Base-by-base conservation (phyloP, 1,140 invertebrate species). In the Bombus sibiricus region DNA sequence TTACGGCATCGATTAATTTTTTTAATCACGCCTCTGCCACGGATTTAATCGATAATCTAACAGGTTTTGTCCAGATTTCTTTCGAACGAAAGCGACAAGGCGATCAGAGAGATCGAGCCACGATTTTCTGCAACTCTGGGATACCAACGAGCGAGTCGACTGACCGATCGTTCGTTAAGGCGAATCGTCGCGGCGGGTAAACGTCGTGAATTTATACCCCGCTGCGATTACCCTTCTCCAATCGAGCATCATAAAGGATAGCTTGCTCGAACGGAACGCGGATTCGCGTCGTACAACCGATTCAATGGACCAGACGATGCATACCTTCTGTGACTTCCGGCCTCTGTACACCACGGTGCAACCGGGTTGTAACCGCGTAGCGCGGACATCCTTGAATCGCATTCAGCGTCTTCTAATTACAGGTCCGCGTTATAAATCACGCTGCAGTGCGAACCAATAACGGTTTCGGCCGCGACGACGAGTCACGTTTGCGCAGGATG, bases 171-270 rank as follows among this genome's bases (percentile, higher is more conserved):
- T 41, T 71, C 69, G 37, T 28, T 71, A 71, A 71, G 41, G 37
- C 37, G 47, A 22, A 53, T 53, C 47, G 47, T 53, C 47, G 18
- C 47, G 47, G 47, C 2, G 18, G 18, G 18, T 53, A 71, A 71
- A 39, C 1, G 25, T 71, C 0, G 25, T 12, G 10, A 4, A 10
- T 28, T 39, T 69, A 25, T 69, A 4, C 34, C 9, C 9, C 34
- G 34, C n/a, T 25, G 34, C 22, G 34, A 69, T 53, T 53, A 25
- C 3, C 34, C 34, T 69, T 76, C 79, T 69, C 32, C 57, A 74
- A 73, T 86, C 66, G 64, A 53, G 43, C 73, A 47, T 82, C 74
- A 73, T 59, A 77, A 86, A 81, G 57, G 28, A 62, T 13, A 84
- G 62, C 47, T 87, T 81, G 53, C 71, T 86, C 80, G 66, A 53